phyloP scores from a whole-genome alignment of 2,888 invertebrate species.

The Prosopocoilus inquinatus region DNA sequence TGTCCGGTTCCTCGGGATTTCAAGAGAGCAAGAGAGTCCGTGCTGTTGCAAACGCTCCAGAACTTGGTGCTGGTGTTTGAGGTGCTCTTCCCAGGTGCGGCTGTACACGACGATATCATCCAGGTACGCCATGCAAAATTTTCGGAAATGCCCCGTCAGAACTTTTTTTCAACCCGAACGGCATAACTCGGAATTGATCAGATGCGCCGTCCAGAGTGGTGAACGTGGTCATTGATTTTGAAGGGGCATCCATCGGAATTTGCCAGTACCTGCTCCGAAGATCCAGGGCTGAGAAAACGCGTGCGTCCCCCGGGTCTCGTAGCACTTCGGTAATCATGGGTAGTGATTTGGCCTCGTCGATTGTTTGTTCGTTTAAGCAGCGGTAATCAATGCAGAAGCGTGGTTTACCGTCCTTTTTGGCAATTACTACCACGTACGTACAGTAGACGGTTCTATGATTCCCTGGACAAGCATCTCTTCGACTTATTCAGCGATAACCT shows the following conservation, averaged over 20 bases:
- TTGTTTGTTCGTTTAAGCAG: constrained; percentile 20
- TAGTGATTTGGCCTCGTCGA: constrained; percentile 22
- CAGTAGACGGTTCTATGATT: constrained; percentile 25
- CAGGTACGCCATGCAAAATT: too few relatives aligned
- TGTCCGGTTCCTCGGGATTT: too few relatives aligned
- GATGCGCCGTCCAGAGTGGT: constrained; percentile 31
- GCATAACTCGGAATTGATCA: constrained; percentile 35
- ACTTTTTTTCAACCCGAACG: constrained; percentile 33
- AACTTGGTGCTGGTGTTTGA: too few relatives aligned
- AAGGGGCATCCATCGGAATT: constrained; percentile 27
- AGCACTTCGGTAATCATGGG: constrained; percentile 29
- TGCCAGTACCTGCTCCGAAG: constrained; percentile 39
- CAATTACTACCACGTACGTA: constrained; percentile 24
- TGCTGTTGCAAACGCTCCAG: too few relatives aligned
- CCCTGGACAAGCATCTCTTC: constrained; percentile 25
- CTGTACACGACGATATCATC: too few relatives aligned
- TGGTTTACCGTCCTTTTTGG: constrained; percentile 25
- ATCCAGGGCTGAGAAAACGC: constrained; percentile 35
- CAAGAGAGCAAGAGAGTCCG: too few relatives aligned
- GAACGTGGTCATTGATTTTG: constrained; percentile 33
- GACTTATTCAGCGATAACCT: constrained; percentile 21
- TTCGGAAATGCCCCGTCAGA: too few relatives aligned
- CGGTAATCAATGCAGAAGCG: constrained; percentile 30
- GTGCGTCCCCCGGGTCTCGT: constrained; percentile 30
- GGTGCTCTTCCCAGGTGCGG: too few relatives aligned